phyloP scores from a whole-genome alignment of 35 echinoderm and acorn worm genomes.

The Acanthaster planci region DNA sequence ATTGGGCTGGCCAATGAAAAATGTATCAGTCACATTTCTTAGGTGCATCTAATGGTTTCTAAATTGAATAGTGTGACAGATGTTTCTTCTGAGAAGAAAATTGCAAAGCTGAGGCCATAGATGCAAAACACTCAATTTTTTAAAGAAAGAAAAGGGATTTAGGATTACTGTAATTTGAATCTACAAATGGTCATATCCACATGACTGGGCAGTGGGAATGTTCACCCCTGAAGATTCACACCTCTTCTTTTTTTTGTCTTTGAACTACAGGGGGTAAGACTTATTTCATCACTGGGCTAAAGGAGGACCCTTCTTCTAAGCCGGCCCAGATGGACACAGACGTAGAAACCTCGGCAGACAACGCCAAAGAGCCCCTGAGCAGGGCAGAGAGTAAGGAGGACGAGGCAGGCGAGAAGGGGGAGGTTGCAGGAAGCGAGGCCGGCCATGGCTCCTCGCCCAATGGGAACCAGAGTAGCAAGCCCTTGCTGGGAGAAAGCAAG shows the following conservation, averaged over 20 bases:
- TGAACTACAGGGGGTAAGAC: constrained; percentile 76
- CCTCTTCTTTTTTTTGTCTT: not conserved
- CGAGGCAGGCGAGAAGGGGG: constrained; percentile 27
- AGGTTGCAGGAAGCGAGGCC: not conserved
- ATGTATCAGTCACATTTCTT: too few relatives aligned
- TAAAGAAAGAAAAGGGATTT: too few relatives aligned
- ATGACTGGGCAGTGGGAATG: too few relatives aligned
- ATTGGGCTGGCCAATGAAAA: too few relatives aligned
- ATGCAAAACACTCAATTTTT: too few relatives aligned
- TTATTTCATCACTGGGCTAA: constrained; percentile 72
- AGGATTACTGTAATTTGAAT: too few relatives aligned
- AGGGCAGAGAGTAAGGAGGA: not conserved
- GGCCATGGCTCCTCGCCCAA: not conserved
- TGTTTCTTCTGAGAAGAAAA: too few relatives aligned
- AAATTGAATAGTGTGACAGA: too few relatives aligned
- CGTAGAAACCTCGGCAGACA: not conserved
- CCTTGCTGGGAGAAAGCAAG: constrained; percentile 29
- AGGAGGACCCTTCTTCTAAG: constrained; percentile 16
- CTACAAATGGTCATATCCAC: too few relatives aligned
- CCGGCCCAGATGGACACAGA: not conserved
- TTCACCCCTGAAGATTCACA: not conserved
- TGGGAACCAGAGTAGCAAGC: constrained; percentile 68
- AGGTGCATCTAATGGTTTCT: too few relatives aligned
- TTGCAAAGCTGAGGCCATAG: too few relatives aligned
- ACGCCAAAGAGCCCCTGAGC: not conserved